Percentiles rank a stretch among this genome's conserved stretches.
These are phyloP conservation scores for Ochotona curzoniae DNA, from an alignment of 2,113 vertebrate species.

Conservation along the genomic window DNA sequence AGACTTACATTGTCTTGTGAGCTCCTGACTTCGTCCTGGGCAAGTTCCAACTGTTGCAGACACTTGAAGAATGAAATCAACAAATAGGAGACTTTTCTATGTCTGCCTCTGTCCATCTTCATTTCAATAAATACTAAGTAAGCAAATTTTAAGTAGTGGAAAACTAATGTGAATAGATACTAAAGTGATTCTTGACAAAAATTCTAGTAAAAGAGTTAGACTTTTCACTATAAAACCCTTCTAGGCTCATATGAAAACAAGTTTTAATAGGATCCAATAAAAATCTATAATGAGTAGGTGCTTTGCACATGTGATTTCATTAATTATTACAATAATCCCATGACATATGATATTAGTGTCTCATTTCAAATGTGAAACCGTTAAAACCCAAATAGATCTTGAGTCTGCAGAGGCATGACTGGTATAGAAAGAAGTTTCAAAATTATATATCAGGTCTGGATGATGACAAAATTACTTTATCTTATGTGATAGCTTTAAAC, in stretches of 20 bases:
- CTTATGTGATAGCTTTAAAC: not conserved
- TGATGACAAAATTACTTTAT: not conserved
- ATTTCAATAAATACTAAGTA: no score
- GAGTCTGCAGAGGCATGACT: not conserved
- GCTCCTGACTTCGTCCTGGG: no score
- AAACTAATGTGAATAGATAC: not conserved
- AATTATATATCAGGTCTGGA: not conserved
- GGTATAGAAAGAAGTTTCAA: not conserved
- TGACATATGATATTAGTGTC: not conserved
- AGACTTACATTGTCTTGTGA: no score
- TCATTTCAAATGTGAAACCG: not conserved
- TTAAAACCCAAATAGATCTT: not conserved
- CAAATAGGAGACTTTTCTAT: no score
- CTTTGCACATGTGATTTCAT: not conserved
- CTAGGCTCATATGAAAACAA: not conserved
- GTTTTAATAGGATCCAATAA: not conserved
- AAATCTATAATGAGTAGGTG: not conserved
- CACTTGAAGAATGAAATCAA: no score
- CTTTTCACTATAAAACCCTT: not conserved
- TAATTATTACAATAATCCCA: not conserved
- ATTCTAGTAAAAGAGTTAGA: not conserved
- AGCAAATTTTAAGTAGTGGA: no score
- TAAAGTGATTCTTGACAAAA: not conserved
- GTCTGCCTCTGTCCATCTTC: no score
- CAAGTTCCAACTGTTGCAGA: no score